Evolutionary conservation across 2,888 invertebrate species (phyloP).

Genomic region (Rosalia funebris): DNA sequence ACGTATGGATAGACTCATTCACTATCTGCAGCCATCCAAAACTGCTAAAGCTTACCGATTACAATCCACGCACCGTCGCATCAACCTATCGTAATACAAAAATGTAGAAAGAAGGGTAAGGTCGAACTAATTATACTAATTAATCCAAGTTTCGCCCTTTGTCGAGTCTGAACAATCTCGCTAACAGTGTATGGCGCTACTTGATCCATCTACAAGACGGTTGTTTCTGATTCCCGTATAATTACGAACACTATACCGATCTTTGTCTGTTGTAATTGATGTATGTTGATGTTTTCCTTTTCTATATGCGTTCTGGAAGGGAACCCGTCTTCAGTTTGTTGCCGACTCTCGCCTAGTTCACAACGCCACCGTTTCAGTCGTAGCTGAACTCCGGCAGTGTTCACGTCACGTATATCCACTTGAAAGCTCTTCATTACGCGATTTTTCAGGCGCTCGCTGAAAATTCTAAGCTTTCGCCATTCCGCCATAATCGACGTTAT

Average conservation of each 20-base stretch:
- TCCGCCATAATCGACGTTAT: background rate
- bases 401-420: slow-evolving; percentile 41
- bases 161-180: slow-evolving; percentile 58
- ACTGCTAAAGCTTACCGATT: background rate
- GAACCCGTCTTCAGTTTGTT: slow-evolving; percentile 62
- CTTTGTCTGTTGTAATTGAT: slow-evolving; percentile 49
- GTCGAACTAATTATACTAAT: slow-evolving; percentile 60
- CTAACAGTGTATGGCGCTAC: slow-evolving; percentile 62
- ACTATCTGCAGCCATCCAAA: background rate
- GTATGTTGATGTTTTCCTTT: slow-evolving; percentile 50
- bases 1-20: background rate
- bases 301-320: slow-evolving; percentile 55
- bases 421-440: slow-evolving; percentile 22
- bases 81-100: slow-evolving; percentile 31
- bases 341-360: slow-evolving; percentile 58
- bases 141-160: slow-evolving; percentile 60
- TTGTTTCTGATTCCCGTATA: slow-evolving; percentile 63
- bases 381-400: slow-evolving; percentile 43
- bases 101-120: slow-evolving; percentile 43
- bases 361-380: slow-evolving; percentile 54
- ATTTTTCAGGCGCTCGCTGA: slow-evolving; percentile 30
- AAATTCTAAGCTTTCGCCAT: slow-evolving; percentile 6
- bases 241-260: slow-evolving; percentile 56
- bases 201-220: slow-evolving; percentile 62
- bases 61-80: slow-evolving; percentile 20